Evolutionary conservation across 2,113 vertebrate species (phyloP).

Genomic region (Lathamus discolor): DNA sequence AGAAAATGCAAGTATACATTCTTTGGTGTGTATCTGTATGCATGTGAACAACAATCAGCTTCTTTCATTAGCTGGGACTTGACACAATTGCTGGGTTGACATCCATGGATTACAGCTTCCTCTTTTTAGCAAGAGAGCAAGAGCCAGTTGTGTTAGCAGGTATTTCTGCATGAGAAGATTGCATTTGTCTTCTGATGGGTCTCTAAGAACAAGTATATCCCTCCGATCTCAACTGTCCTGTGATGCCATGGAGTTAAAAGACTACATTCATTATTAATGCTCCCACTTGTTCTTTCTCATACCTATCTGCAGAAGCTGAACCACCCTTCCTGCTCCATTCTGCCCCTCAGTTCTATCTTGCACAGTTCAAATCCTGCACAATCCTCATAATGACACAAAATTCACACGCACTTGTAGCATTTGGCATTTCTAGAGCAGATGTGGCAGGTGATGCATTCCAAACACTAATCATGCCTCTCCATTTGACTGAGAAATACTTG

Average conservation of each 20-base stretch:
- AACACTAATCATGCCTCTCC: not conserved
- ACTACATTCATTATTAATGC: not conserved
- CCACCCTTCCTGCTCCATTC: not conserved
- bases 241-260: fast-evolving
- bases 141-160: not conserved
- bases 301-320: not conserved
- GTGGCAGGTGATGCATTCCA: not conserved
- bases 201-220: not conserved
- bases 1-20: constrained; percentile 20
- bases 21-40: not conserved
- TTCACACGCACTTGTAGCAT: not conserved
- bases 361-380: not conserved
- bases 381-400: not conserved
- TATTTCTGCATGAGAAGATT: not conserved
- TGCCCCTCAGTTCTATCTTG: not conserved
- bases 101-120: not conserved
- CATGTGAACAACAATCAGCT: not conserved
- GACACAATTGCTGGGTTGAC: not conserved
- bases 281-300: not conserved
- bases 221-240: not conserved
- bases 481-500: not conserved
- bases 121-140: not conserved
- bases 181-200: not conserved
- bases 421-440: not conserved
- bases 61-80: not conserved